Percentiles rank a stretch among this genome's conserved stretches.
Evolutionary conservation across 1,140 invertebrate species (phyloP).

Genomic region (Micrasema longulum): DNA sequence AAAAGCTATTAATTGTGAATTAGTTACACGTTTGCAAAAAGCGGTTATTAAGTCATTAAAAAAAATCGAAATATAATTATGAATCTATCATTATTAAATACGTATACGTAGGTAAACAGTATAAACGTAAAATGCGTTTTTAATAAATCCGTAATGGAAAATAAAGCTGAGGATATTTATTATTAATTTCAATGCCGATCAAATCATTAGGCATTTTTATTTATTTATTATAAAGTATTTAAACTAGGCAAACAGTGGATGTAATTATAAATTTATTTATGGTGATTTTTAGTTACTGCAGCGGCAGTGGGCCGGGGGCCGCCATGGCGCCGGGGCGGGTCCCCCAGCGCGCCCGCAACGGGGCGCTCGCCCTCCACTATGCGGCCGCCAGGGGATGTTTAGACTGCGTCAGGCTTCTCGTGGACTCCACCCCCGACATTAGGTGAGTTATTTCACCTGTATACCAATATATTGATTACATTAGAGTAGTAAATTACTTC

Average conservation of each 20-base stretch:
- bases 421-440: slow-evolving; percentile 80
- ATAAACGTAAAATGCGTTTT: no score
- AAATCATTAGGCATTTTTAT: not conserved
- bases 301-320: slow-evolving; percentile 12
- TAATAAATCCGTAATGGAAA: no score
- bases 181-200: not conserved
- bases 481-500: no score
- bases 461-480: not conserved
- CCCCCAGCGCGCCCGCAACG: slow-evolving; percentile 63
- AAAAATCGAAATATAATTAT: no score
- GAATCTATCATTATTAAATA: no score
- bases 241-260: no score
- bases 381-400: slow-evolving; percentile 86
- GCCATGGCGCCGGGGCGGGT: slow-evolving; percentile 54
- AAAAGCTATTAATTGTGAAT: no score
- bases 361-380: slow-evolving; percentile 85
- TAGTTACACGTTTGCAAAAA: no score
- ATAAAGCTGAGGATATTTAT: not conserved
- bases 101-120: no score
- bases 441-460: slow-evolving; percentile 69
- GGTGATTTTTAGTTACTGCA: slow-evolving; percentile 43
- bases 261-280: no score
- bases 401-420: slow-evolving; percentile 83
- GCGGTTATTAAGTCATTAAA: no score
- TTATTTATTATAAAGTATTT: not conserved